Evolutionary conservation across 64 coral and sea anemone species (phyloP), one percentile per base, ranked within the genome.

Genomic region (Porites australiensis): DNA sequence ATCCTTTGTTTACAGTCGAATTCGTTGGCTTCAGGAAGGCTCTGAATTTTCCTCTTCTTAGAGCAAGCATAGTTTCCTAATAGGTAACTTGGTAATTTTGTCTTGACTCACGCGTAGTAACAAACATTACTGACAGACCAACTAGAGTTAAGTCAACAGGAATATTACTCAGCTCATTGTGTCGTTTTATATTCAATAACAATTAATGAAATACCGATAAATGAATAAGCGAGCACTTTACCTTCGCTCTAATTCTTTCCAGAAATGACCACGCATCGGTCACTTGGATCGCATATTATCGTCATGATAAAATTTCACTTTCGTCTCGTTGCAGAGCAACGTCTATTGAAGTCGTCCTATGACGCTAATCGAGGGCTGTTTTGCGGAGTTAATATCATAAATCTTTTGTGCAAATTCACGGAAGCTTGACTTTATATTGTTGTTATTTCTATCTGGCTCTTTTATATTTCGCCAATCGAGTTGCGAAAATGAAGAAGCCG

Each of bases 361-460:
- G 62, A 84, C 81, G 61, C 10, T 45, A 57, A 23, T 8, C 8
- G 3, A 13, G 23, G 12, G 46, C 19, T 51, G 73, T 76, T 52
- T 84, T 69, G 37, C 81, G 13, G 64, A 47, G 58, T 7, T 18
- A 50, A 84, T 53, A 50, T 67, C 8, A 52, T 37, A 37, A 37
- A 37, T 5, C 81, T 52, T 68, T 84, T 67, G 46, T 47, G 45
- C 44, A 67, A 52, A n/a, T 7, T 69, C 45, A 84, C 8, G 20
- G 46, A 84, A 13, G 61, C 81, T 84, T 84, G 81, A 84, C 81
- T 51, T 84, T 51, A 20, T 84, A 84, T 84, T 84, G 63, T 84
- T 68, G 3, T 49, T 48, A 44, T 82, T n/a, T n/a, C 6, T 69
- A 37, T 37, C 5, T 37, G 15, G 19, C 4, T 51, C 62, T 68